Conservation (phyloP, 2,113 vertebrate species). For the Cricetomys ansorgei region DNA sequence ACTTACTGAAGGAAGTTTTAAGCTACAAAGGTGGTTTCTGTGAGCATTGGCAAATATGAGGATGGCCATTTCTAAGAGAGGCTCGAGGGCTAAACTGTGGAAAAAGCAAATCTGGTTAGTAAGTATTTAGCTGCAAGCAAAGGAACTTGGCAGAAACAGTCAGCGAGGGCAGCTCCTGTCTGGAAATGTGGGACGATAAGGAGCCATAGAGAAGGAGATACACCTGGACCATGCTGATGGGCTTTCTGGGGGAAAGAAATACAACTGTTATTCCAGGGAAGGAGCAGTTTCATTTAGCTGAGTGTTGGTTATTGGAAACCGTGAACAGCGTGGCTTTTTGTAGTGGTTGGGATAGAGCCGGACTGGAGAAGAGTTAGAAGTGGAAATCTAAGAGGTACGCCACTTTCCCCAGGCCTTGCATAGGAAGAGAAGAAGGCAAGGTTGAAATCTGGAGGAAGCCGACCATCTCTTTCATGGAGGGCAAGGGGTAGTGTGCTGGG, state of each 20-base stretch:
- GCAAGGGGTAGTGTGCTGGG: neutral
- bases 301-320: conserved; percentile 52
- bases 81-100: neutral
- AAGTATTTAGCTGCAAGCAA: neutral
- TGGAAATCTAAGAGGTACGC: neutral
- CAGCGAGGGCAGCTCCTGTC: neutral
- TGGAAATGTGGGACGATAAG: neutral
- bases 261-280: neutral
- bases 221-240: neutral
- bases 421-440: neutral
- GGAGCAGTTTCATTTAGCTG: conserved; percentile 1
- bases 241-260: neutral
- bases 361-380: conserved; percentile 22
- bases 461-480: neutral
- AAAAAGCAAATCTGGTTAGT: neutral
- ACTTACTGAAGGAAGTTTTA: neutral
- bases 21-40: neutral
- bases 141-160: neutral
- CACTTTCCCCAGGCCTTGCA: neutral
- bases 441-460: neutral
- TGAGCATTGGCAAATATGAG: neutral
- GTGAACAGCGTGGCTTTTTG: neutral
- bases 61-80: neutral
- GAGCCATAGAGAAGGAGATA: neutral
- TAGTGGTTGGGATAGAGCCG: neutral